Evolutionary conservation across 1,140 invertebrate genomes (phyloP).

Genomic region (Palaemon carinicauda): DNA sequence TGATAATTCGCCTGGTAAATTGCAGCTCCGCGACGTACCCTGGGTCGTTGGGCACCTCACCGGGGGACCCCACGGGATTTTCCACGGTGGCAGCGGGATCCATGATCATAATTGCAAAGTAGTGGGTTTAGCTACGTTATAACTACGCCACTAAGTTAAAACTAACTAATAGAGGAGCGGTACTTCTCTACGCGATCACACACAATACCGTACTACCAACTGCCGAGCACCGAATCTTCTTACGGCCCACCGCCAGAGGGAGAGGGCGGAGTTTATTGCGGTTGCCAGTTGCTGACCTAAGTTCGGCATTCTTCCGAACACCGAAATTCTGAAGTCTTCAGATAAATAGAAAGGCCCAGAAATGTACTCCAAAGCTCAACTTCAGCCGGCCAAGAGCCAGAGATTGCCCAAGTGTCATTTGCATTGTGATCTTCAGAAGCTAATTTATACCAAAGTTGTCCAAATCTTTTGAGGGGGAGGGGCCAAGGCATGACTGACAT

Average conservation of each 20-base stretch:
- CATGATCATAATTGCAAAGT: slow-evolving; percentile 60
- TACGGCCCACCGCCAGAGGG: slow-evolving; percentile 56
- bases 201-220: slow-evolving; percentile 59
- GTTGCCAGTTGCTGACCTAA: slow-evolving; percentile 34
- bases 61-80: slow-evolving; percentile 59
- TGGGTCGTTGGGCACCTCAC: slow-evolving; percentile 60
- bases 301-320: background rate
- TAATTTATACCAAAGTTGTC: slow-evolving; percentile 37
- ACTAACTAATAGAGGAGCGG: slow-evolving; percentile 60
- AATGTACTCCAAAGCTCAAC: too few species aligned
- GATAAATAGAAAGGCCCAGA: background rate
- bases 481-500: slow-evolving; percentile 50
- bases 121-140: slow-evolving; percentile 58
- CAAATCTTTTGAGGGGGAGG: slow-evolving; percentile 48
- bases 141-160: slow-evolving; percentile 60
- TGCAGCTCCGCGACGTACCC: slow-evolving; percentile 49
- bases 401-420: background rate
- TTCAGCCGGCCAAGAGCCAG: background rate
- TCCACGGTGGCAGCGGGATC: slow-evolving; percentile 59
- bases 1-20: background rate
- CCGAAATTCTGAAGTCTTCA: background rate
- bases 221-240: slow-evolving; percentile 55
- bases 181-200: slow-evolving; percentile 59
- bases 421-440: background rate
- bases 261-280: slow-evolving; percentile 36